Evolutionary conservation across 2,113 vertebrate genomes (phyloP).

Genomic region (Syngnathoides biaculeatus): DNA sequence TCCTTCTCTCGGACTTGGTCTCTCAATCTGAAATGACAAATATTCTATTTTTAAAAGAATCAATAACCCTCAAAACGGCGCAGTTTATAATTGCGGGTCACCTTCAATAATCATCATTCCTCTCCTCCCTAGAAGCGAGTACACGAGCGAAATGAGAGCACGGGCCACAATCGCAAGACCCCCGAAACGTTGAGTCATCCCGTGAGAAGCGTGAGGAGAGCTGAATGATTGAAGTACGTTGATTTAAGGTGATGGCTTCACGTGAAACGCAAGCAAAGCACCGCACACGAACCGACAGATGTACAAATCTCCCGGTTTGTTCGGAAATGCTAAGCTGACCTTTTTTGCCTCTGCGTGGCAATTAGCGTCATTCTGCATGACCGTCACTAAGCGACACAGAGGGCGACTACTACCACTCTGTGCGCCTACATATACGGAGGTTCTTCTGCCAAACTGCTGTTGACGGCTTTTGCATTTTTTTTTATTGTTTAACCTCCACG

Average conservation of each 20-base stretch:
- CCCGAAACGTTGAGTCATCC: constrained; percentile 14
- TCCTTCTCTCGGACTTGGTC: constrained; percentile 11
- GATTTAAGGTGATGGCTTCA: constrained; percentile 19
- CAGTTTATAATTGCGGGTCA: constrained; percentile 48
- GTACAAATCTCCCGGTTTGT: constrained; percentile 37
- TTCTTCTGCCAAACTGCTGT: constrained; percentile 13
- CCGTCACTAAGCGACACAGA: constrained; percentile 5
- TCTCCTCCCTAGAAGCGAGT: constrained; percentile 26
- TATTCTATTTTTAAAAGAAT: constrained; percentile 28
- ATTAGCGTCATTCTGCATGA: constrained; percentile 31
- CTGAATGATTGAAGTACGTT: constrained; percentile 28
- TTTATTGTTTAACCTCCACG: too few relatives aligned
- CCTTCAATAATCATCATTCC: constrained; percentile 47
- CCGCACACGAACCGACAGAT: constrained; percentile 11
- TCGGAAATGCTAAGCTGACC: constrained; percentile 32
- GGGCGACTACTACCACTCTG: not conserved
- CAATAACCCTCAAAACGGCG: constrained; percentile 36
- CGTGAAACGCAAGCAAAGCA: constrained; percentile 1
- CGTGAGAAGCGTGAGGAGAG: constrained; percentile 28
- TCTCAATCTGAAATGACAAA: constrained; percentile 29
- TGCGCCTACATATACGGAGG: not conserved
- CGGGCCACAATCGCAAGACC: constrained; percentile 25
- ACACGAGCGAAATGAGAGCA: not conserved
- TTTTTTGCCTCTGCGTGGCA: constrained; percentile 34
- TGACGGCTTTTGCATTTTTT: not conserved